Conservation (phyloP, 1,140 invertebrate genomes). For the Hyphantria cunea region DNA sequence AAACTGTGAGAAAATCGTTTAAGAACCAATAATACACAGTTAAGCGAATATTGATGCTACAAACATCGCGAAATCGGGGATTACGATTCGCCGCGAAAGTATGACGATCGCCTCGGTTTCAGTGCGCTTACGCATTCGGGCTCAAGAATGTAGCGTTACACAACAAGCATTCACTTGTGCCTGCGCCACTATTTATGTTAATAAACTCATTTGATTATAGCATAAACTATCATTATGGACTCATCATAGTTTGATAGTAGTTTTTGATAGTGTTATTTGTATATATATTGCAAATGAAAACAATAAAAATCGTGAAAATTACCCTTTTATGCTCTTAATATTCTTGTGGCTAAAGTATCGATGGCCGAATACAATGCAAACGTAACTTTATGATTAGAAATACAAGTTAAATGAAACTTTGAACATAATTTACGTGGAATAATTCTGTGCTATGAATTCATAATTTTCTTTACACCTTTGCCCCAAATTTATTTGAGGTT, state of each 20-base stretch:
- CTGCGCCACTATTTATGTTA: conserved; percentile 23
- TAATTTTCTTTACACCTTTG: too few species aligned
- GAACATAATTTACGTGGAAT: too few species aligned
- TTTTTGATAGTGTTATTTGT: background rate
- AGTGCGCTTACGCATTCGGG: conserved; percentile 40
- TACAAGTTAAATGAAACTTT: too few species aligned
- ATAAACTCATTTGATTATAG: conserved; percentile 32
- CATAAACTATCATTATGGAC: conserved; percentile 17
- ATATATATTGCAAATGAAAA: too few species aligned
- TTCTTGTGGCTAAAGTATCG: too few species aligned
- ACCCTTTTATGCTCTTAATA: too few species aligned
- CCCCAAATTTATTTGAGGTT: too few species aligned
- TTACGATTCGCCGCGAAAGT: conserved; percentile 35
- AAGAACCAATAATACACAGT: conserved; percentile 33
- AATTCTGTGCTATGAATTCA: too few species aligned
- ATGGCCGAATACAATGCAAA: too few species aligned
- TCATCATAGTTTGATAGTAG: conserved; percentile 17
- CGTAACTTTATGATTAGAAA: too few species aligned
- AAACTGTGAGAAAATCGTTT: conserved; percentile 6
- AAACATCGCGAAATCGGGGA: conserved; percentile 34
- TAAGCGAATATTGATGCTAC: conserved; percentile 8
- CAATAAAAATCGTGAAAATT: too few species aligned
- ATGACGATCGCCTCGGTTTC: conserved; percentile 32
- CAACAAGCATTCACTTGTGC: conserved; percentile 40
- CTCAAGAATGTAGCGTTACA: conserved; percentile 43